Evolutionary conservation across 2,113 vertebrate genomes (phyloP).

Genomic region (Callithrix jacchus): DNA sequence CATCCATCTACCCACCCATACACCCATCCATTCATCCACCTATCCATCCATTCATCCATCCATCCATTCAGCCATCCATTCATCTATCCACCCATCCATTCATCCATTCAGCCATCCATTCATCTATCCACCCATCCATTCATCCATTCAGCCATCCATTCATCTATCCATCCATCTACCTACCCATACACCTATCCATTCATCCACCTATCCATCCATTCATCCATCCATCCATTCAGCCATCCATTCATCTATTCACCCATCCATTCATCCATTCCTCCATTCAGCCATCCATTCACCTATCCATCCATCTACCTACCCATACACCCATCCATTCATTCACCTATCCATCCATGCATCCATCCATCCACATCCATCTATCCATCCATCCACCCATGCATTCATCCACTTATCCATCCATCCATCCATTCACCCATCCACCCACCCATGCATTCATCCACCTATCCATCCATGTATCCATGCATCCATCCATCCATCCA

Average conservation of each 20-base stretch:
- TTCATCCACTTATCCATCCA: fast-evolving
- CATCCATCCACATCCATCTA: no score
- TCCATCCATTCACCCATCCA: fast-evolving
- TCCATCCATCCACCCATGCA: fast-evolving
- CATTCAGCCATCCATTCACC: fast-evolving
- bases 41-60: no score
- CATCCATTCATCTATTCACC: no score
- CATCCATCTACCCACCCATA: not conserved
- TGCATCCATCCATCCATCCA: fast-evolving
- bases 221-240: not conserved
- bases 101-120: no score
- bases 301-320: fast-evolving
- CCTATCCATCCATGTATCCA: not conserved
- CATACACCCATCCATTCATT: fast-evolving
- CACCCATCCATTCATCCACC: not conserved
- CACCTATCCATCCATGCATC: no score
- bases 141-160: no score
- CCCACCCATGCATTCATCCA: fast-evolving
- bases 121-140: not conserved
- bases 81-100: not conserved
- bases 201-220: no score
- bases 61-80: not conserved
- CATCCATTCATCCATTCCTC: fast-evolving
- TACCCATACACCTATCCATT: not conserved
- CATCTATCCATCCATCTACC: no score